phyloP scores from a whole-genome alignment of 2,113 vertebrate genomes.

The Morone chrysops region DNA sequence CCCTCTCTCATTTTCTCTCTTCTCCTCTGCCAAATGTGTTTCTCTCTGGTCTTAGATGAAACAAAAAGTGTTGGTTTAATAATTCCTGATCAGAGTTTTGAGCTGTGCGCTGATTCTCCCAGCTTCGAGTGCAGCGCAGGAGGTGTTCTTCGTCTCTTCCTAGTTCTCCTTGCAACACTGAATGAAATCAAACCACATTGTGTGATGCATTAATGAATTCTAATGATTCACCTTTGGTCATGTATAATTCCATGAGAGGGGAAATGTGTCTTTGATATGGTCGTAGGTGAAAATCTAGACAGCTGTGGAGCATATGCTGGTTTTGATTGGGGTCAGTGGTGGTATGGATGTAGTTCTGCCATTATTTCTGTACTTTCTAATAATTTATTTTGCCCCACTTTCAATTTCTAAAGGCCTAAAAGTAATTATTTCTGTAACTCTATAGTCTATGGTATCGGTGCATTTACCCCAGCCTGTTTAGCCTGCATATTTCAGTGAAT shows the following conservation, averaged over 20 bases:
- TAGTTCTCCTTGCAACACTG: background rate
- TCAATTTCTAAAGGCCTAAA: background rate
- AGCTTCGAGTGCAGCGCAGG: conserved; percentile 23
- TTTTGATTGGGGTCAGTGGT: background rate
- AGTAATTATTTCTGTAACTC: background rate
- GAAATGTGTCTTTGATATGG: conserved; percentile 20
- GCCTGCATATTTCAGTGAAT: background rate
- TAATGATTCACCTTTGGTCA: conserved; percentile 16
- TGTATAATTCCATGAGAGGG: conserved; percentile 4
- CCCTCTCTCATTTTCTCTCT: conserved; percentile 16
- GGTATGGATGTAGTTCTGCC: background rate
- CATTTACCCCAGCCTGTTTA: background rate
- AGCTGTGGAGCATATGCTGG: background rate
- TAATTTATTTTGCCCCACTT: background rate
- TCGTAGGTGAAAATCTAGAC: conserved; percentile 19
- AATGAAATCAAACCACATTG: conserved; percentile 19
- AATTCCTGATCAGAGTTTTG: conserved; percentile 68
- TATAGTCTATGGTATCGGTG: background rate
- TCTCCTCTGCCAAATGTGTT: conserved; percentile 67
- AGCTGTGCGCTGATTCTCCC: conserved; percentile 32
- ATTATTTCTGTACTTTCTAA: background rate
- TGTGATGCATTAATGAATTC: conserved; percentile 43
- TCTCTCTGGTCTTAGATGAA: conserved; percentile 78
- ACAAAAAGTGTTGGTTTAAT: conserved; percentile 73
- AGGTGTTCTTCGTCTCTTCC: conserved; percentile 32